A percentile compares a stretch with the other conserved stretches of the same genome.
Evolutionary conservation across 2,797 vertebrate species (phyloP).

Genomic region (Synaphobranchus kaupii): DNA sequence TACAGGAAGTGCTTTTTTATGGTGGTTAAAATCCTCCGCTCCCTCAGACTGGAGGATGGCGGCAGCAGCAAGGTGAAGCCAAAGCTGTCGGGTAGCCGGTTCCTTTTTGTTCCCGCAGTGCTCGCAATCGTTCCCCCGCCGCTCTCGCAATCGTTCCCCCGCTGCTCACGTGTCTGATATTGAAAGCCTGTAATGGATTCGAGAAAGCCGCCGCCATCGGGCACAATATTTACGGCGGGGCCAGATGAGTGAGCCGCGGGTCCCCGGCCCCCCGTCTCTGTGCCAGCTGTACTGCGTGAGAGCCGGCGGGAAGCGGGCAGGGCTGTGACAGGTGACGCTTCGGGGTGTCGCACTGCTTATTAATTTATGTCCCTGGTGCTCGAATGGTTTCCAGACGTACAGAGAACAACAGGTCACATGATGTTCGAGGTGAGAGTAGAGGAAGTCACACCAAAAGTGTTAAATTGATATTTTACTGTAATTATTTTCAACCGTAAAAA

Average conservation of each 20-base stretch:
- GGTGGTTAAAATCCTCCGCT: too few relatives aligned
- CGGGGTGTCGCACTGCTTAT: not conserved
- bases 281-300: not conserved
- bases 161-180: not conserved
- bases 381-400: not conserved
- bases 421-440: not conserved
- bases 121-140: too few relatives aligned
- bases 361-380: not conserved
- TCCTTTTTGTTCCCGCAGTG: too few relatives aligned
- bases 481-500: not conserved
- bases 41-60: too few relatives aligned
- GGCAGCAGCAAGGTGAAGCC: too few relatives aligned
- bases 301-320: not conserved
- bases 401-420: not conserved
- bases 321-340: not conserved
- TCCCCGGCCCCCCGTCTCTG: not conserved
- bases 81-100: too few relatives aligned
- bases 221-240: not conserved
- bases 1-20: too few relatives aligned
- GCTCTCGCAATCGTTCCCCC: too few relatives aligned
- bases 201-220: not conserved
- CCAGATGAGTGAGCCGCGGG: not conserved
- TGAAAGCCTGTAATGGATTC: not conserved
- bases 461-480: not conserved
- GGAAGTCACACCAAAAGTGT: not conserved